Percentiles rank a stretch among this genome's conserved stretches.
Evolutionary conservation across 2,888 invertebrate species (phyloP).

Genomic region (Gibbula magus): DNA sequence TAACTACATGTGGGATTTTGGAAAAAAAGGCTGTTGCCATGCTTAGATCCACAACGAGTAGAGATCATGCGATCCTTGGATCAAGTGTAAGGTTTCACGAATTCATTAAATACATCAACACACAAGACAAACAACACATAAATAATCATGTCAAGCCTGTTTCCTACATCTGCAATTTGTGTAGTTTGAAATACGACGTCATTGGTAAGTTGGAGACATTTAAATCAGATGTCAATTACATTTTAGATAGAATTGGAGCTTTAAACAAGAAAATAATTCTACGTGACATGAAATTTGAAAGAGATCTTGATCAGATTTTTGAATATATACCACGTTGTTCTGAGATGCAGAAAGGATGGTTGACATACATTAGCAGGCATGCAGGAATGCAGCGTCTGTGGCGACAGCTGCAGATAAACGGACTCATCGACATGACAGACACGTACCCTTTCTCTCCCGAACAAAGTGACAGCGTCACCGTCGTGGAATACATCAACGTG

Average conservation of each 20-base stretch:
- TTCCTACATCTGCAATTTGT: background rate
- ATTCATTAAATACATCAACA: no score
- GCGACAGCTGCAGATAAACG: no score
- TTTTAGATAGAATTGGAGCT: background rate
- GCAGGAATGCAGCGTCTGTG: no score
- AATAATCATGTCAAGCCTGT: background rate
- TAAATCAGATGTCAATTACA: background rate
- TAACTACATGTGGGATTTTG: background rate
- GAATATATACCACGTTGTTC: background rate
- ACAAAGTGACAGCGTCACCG: no score
- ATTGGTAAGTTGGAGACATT: background rate
- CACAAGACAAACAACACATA: no score
- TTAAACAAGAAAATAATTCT: background rate
- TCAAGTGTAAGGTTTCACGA: no score
- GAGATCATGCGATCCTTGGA: background rate
- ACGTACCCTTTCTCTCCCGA: no score
- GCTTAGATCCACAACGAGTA: background rate
- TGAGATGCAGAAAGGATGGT: no score
- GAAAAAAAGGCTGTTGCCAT: background rate
- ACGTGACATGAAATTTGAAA: background rate
- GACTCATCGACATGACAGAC: no score
- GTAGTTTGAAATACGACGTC: background rate
- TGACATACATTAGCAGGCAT: no score
- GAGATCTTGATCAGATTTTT: background rate
- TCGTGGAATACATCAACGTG: no score